A percentile compares a stretch with the other conserved stretches of the same genome.
phyloP scores from a whole-genome alignment of 2,888 invertebrate species.

The Lissocephala sabroskyi region DNA sequence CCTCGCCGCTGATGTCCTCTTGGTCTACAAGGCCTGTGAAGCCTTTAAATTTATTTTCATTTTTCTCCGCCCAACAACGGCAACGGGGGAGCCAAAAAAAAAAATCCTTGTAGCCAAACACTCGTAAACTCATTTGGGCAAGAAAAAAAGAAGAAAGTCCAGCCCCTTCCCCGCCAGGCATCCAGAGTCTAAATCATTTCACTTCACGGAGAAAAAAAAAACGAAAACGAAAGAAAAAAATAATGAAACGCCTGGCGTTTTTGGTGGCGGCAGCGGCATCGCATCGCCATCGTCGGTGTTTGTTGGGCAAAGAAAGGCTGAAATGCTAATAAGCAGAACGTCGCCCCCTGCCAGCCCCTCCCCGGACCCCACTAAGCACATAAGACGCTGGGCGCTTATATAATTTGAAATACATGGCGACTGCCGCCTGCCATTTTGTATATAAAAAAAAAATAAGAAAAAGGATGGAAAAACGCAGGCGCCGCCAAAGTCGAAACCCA shows the following conservation, averaged over 20 bases:
- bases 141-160: conserved; percentile 23
- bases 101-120: conserved; percentile 49
- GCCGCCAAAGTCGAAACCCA: conserved; percentile 19
- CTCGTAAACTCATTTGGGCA: conserved; percentile 57
- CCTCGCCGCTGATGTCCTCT: no score
- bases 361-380: conserved; percentile 32
- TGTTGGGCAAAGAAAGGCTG: conserved; percentile 48
- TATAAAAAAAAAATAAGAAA: conserved; percentile 22
- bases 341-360: not conserved
- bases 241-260: conserved; percentile 8
- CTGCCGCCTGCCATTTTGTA: conserved; percentile 40
- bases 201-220: conserved; percentile 35
- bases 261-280: conserved; percentile 12
- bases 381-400: conserved; percentile 46
- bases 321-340: conserved; percentile 56
- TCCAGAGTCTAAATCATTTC: conserved; percentile 48
- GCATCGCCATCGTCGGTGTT: conserved; percentile 20
- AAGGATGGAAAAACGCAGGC: conserved; percentile 19
- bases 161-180: not conserved
- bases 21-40: conserved; percentile 37
- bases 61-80: not conserved
- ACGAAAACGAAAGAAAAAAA: not conserved
- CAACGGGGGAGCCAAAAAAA: not conserved
- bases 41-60: conserved; percentile 54
- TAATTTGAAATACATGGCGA: conserved; percentile 51